Conservation (phyloP, 2,113 vertebrate genomes). For the Microtus oregoni region DNA sequence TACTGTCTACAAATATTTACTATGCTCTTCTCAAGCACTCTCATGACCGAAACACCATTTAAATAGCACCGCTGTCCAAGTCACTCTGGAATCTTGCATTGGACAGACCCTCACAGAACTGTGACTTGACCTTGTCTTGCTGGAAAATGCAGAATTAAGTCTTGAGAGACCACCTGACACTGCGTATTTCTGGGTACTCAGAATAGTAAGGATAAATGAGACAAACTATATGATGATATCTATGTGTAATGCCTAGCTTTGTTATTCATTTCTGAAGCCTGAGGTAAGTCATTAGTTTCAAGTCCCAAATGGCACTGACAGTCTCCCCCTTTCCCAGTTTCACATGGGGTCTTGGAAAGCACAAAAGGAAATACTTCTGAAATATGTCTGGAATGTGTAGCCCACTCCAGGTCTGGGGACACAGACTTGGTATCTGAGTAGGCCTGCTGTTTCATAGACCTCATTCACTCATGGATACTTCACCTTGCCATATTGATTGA, state of each 20-base stretch:
- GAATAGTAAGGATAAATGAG: not conserved
- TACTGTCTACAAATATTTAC: slow-evolving; percentile 34
- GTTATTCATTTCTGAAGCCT: slow-evolving; percentile 14
- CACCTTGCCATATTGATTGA: not conserved
- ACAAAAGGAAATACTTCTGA: not conserved
- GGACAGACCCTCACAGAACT: not conserved
- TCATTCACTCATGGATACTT: not conserved
- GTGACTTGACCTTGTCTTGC: not conserved
- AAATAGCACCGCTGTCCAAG: slow-evolving; percentile 68
- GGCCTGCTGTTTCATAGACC: slow-evolving; percentile 5
- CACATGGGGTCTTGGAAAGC: not conserved
- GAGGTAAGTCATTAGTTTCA: not conserved
- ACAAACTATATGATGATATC: slow-evolving; percentile 3
- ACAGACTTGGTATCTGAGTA: not conserved
- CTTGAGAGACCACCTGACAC: not conserved
- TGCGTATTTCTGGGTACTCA: not conserved
- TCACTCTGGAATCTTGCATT: not conserved
- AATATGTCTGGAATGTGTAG: not conserved
- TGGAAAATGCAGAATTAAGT: not conserved
- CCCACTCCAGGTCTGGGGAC: not conserved
- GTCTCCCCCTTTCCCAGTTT: not conserved
- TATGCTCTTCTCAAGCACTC: slow-evolving; percentile 62
- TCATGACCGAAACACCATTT: slow-evolving; percentile 68
- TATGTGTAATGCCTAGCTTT: not conserved
- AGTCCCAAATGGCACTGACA: not conserved